Evolutionary conservation across 2,797 vertebrate species (phyloP), one percentile per base, ranked within the genome.

Genomic region (Alcedo quadribrachys): DNA sequence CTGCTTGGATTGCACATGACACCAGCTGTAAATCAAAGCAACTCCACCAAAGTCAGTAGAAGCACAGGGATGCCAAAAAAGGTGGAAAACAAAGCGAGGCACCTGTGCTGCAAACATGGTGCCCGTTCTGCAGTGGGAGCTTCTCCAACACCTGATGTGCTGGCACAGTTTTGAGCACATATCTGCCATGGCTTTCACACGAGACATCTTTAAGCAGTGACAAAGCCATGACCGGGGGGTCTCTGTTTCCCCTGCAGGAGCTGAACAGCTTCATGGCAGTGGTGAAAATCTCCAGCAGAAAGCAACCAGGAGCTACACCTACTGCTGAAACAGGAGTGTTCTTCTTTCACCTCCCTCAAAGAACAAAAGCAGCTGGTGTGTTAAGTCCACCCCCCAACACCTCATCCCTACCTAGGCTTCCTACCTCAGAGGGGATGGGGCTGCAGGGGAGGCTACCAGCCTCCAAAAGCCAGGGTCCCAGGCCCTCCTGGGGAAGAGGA

Each of bases 91-190:
- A 22, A 73, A 67, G 48, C 1, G 11, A 74, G 30, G 48, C 13
- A 43, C 32, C 48, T 5, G 3, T 2, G 2, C 75, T 28, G 63
- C 48, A 37, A 67, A 62, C 14, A 17, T 0, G 3, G 37, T 37
- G 48, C 73, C 19, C 0, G 0, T 15, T 40, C 48, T 18, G 66
- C 4, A 4, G 40, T 6, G 20, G 21, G 46, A 54, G 45, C 21
- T 37, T 24, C 86, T 58, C 51, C 22, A 9, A 76, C 33, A n/a
- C 27, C 30, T 16, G 25, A 8, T 0, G 65, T 42, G 51, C 28
- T 0, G 0, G 11, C 1, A 0, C 1, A 1, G 74, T 54, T 83
- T 22, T 8, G 57, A 43, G 57, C 22, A 15, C 3, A 0, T 30
- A 9, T 12, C n/a, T 58, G 15, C 35, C 51, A 6, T 6, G 2